A percentile compares a stretch with the other conserved stretches of the same genome.
Evolutionary conservation across 1,140 invertebrate genomes (phyloP).

Genomic region (Hyles euphorbiae): DNA sequence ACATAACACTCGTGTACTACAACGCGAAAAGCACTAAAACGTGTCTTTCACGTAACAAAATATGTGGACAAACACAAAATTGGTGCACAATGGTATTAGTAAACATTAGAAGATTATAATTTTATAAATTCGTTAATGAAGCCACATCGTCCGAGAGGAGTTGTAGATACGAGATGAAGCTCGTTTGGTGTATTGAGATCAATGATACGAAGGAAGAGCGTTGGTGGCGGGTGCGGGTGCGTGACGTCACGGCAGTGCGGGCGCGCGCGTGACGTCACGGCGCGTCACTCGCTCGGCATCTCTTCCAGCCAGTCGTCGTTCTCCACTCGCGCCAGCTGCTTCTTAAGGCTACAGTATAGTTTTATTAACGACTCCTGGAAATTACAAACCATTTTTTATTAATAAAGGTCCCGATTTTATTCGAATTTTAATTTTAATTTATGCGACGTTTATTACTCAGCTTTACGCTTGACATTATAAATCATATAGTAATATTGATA

Average conservation of each 20-base stretch:
- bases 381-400: conserved; percentile 16
- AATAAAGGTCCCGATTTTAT: conserved; percentile 7
- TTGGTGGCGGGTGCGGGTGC: not conserved
- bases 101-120: conserved; percentile 9
- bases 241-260: conserved; percentile 8
- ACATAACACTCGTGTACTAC: conserved; percentile 6
- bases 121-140: not conserved
- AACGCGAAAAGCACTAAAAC: conserved; percentile 60
- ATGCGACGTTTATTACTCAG: not conserved
- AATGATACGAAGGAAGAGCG: conserved; percentile 31
- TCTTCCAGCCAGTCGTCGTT: conserved; percentile 66
- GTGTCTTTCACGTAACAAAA: conserved; percentile 35
- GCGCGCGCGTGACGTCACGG: not conserved
- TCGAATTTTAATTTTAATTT: not conserved
- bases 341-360: conserved; percentile 79
- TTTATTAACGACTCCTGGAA: conserved; percentile 77
- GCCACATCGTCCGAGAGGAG: too few relatives aligned
- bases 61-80: conserved; percentile 1
- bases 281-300: conserved; percentile 62
- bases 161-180: conserved; percentile 6
- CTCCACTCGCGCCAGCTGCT: conserved; percentile 71
- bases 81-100: conserved; percentile 16
- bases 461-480: not conserved
- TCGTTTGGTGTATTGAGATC: conserved; percentile 60
- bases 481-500: conserved; percentile 3